A percentile compares a stretch with the other conserved stretches of the same genome.
Evolutionary conservation across 2,113 vertebrate genomes (phyloP).

Genomic region (Zosterops hypoxanthus): DNA sequence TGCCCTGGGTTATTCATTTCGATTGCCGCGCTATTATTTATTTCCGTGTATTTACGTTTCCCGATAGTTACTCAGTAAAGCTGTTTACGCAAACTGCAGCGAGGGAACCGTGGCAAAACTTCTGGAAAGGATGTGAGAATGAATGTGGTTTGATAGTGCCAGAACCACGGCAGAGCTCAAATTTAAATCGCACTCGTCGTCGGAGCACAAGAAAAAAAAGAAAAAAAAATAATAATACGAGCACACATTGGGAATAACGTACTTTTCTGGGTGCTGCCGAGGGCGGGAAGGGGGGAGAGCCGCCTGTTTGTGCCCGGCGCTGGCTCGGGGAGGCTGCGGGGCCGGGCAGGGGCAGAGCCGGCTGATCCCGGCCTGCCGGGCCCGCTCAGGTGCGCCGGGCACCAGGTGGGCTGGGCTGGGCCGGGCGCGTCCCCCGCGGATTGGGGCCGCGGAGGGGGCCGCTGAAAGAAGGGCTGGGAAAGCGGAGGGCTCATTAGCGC

Average conservation of each 20-base stretch:
- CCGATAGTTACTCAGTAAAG: neutral
- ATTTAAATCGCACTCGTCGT: neutral
- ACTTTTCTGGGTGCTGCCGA: neutral
- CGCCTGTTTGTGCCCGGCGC: neutral
- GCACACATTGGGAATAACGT: neutral
- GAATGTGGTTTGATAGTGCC: neutral
- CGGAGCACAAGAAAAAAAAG: neutral
- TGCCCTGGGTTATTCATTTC: neutral
- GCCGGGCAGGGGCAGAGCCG: neutral
- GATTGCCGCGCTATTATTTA: neutral
- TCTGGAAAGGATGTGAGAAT: conserved; percentile 20
- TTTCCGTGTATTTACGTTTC: neutral
- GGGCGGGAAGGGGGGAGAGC: neutral
- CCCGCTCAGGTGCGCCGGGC: neutral
- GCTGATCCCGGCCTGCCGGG: neutral
- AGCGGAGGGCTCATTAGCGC: neutral
- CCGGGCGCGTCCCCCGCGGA: neutral
- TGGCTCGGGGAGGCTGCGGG: neutral
- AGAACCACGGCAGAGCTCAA: neutral
- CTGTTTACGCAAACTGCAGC: neutral
- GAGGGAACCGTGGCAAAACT: neutral
- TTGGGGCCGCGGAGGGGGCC: neutral
- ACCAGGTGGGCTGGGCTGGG: neutral
- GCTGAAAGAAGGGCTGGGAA: neutral
- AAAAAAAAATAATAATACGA: neutral